A percentile compares a stretch with the other conserved stretches of the same genome.
These are phyloP conservation scores for Protobothrops mucrosquamatus DNA, from an alignment of 2,113 vertebrate species.

Conservation along the genomic window DNA sequence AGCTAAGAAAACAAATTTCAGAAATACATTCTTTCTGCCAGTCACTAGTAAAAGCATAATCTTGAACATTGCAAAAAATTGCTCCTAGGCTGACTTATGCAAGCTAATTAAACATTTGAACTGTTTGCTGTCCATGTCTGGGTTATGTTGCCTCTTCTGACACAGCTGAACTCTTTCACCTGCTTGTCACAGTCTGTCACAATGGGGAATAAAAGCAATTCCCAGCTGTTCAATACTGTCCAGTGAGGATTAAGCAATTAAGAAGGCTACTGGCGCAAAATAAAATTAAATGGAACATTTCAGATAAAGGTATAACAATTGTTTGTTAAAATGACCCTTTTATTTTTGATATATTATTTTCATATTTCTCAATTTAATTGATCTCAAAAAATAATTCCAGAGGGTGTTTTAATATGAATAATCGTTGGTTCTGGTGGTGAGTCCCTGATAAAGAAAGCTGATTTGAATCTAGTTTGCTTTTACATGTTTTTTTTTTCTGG, in stretches of 20 bases:
- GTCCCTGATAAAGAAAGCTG: neutral
- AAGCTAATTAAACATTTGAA: neutral
- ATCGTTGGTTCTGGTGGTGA: neutral
- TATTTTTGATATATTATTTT: neutral
- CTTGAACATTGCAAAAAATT: neutral
- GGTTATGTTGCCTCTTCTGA: neutral
- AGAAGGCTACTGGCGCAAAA: neutral
- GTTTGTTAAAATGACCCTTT: neutral
- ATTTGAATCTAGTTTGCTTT: neutral
- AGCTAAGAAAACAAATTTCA: neutral
- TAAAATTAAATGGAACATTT: neutral
- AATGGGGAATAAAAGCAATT: neutral
- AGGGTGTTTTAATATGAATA: neutral
- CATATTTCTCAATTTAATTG: neutral
- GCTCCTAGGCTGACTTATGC: neutral
- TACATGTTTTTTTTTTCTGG: neutral
- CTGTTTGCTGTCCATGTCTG: neutral
- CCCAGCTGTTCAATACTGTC: neutral
- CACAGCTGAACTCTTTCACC: neutral
- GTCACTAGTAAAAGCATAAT: neutral
- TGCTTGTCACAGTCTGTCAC: neutral
- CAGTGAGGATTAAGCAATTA: neutral
- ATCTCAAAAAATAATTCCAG: neutral
- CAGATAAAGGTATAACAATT: neutral
- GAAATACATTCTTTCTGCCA: neutral